phyloP scores from a whole-genome alignment of 1,140 invertebrate genomes.

The Papilio polyxenes region DNA sequence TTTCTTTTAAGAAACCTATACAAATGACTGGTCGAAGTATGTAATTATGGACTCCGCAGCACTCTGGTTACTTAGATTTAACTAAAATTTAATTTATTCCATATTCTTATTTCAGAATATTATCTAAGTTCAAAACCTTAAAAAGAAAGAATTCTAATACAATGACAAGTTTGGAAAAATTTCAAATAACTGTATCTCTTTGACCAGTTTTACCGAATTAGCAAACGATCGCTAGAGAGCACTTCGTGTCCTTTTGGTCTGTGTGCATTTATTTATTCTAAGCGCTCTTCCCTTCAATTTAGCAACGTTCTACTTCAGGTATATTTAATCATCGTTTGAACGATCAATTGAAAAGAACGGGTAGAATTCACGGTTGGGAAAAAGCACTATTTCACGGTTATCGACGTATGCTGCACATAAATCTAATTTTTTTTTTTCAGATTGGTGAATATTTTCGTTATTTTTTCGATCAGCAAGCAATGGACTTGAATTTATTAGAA shows the following conservation, averaged over 20 bases:
- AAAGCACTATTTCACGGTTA: constrained; percentile 20
- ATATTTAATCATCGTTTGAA: constrained; percentile 53
- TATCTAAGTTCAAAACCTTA: background rate
- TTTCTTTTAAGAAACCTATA: too few relatives aligned
- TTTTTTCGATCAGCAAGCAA: background rate
- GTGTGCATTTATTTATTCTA: constrained; percentile 71
- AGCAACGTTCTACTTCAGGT: constrained; percentile 48
- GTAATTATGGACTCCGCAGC: too few relatives aligned
- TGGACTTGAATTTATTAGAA: background rate
- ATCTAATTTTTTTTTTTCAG: background rate
- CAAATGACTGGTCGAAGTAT: too few relatives aligned
- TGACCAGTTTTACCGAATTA: constrained; percentile 66
- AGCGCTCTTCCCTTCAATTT: constrained; percentile 66
- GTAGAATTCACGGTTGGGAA: constrained; percentile 7
- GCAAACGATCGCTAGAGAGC: constrained; percentile 53
- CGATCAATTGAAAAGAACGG: constrained; percentile 35
- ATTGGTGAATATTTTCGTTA: background rate
- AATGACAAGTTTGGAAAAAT: background rate
- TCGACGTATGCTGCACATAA: constrained; percentile 9
- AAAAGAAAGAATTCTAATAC: background rate
- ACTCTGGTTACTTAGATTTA: too few relatives aligned
- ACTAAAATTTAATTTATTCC: too few relatives aligned
- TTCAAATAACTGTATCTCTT: constrained; percentile 49
- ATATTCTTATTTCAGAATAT: too few relatives aligned
- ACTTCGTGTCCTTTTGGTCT: constrained; percentile 57